Evolutionary conservation across 2,113 vertebrate species (phyloP), one percentile per base, ranked within the genome.

Genomic region (Notothenia coriiceps): DNA sequence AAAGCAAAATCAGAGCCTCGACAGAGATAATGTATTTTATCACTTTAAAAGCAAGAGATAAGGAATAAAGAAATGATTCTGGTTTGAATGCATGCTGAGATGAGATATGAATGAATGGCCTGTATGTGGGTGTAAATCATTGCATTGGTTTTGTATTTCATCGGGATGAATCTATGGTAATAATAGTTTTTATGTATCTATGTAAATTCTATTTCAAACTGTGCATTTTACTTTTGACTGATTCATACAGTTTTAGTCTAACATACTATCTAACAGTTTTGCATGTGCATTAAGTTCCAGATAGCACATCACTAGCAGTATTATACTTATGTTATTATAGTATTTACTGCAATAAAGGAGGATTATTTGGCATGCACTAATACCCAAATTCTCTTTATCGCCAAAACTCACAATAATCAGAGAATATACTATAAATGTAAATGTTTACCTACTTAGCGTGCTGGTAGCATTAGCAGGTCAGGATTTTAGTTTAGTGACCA

Each of bases 1-100:
- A 77, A 60, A 60, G 33, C 76, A 79, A 82, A 86, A 76, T 83
- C 60, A 60, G 68, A 80, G 76, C 82, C 55, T 82, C n/a, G 25
- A 33, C 25, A 57, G 40, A 82, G 61, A 83, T 70, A 84, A 77
- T 64, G 33, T 20, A 25, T 72, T 59, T 71, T 50, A 67, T 76
- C 33, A 54, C 60, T 76, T 82, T 33, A 80, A 76, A 74, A 44
- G 57, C 52, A 33, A 70, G 47, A 11, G 46, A 44, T 64, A 61
- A 80, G 40, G 63, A 70, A 68, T 54, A 3, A 49, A 17, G 14
- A 71, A 17, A 49, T 54, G 22, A 80, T 44, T 75, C 40, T 49
- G n/a, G 10, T 35, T 75, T 56, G 74, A 77, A 77, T 51, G n/a
- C 52, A 79, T 35, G 15, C 13, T 64, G n/a, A 57, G 40, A 81